Percentiles rank a stretch among this genome's conserved stretches.
Evolutionary conservation across 2,113 vertebrate species (phyloP).

Genomic region (Anolis carolinensis): DNA sequence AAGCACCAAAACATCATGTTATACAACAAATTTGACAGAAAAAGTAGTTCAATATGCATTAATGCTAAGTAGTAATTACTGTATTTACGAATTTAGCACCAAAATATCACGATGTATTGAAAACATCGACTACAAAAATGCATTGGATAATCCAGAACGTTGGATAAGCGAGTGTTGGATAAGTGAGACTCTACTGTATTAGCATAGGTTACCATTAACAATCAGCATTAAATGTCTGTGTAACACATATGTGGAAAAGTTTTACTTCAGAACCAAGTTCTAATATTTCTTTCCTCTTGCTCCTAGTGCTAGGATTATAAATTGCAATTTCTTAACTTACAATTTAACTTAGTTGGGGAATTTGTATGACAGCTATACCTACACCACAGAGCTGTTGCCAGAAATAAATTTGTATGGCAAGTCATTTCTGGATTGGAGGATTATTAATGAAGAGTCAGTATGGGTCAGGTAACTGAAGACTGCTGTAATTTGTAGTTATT

Average conservation of each 20-base stretch:
- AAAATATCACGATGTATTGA: too few species aligned
- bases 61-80: too few species aligned
- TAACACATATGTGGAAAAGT: slow-evolving; percentile 15
- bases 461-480: slow-evolving; percentile 58
- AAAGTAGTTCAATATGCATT: too few species aligned
- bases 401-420: slow-evolving; percentile 38
- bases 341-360: not conserved
- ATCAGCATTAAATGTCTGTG: too few species aligned
- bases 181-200: too few species aligned
- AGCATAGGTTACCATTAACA: not conserved
- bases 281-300: not conserved
- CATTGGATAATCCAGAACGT: too few species aligned
- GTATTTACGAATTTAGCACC: too few species aligned
- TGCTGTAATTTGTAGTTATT: slow-evolving; percentile 70
- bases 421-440: slow-evolving; percentile 42
- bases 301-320: slow-evolving; percentile 8
- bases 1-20: too few species aligned
- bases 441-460: slow-evolving; percentile 51
- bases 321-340: slow-evolving; percentile 15
- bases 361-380: slow-evolving; percentile 30
- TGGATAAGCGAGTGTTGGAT: too few species aligned
- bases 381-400: slow-evolving; percentile 29
- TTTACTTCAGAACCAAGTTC: not conserved
- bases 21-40: too few species aligned
- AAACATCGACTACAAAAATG: too few species aligned